Percentiles rank a stretch among this genome's conserved stretches.
phyloP scores from a whole-genome alignment of 2,797 vertebrate species.

The Cossypha caffra region DNA sequence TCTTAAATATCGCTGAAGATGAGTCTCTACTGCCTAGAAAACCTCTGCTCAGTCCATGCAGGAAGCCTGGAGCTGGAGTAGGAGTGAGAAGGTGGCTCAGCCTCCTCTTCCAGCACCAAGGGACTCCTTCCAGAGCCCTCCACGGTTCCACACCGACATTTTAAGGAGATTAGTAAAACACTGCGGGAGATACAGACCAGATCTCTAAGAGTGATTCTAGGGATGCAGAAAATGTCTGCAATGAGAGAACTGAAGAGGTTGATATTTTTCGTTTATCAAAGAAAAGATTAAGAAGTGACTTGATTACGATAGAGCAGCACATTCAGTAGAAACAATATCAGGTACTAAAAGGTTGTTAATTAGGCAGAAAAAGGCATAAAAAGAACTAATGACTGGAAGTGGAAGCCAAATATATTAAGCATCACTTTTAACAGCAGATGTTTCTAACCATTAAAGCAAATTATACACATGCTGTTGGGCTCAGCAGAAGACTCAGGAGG shows the following conservation, averaged over 20 bases:
- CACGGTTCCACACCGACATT: neutral
- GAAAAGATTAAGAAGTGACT: slow-evolving; percentile 66
- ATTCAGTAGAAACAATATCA: slow-evolving; percentile 63
- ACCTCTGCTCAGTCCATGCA: fast-evolving
- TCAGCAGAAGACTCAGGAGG: slow-evolving; percentile 29
- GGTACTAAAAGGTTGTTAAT: slow-evolving; percentile 69
- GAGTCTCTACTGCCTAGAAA: neutral
- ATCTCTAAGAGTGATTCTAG: neutral
- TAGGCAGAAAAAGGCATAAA: slow-evolving; percentile 63
- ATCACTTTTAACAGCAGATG: slow-evolving; percentile 70
- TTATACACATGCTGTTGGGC: slow-evolving; percentile 42
- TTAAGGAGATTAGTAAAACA: slow-evolving; percentile 27
- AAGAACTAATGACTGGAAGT: slow-evolving; percentile 64
- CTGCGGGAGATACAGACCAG: neutral
- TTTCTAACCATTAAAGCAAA: slow-evolving; percentile 60
- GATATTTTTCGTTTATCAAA: slow-evolving; percentile 60
- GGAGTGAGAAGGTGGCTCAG: neutral
- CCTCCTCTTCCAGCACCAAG: neutral
- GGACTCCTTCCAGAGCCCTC: slow-evolving; percentile 5
- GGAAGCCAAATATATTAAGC: slow-evolving; percentile 66
- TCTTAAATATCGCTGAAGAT: fast-evolving
- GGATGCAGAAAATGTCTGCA: slow-evolving; percentile 46
- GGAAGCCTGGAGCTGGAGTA: neutral
- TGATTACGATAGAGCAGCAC: slow-evolving; percentile 52
- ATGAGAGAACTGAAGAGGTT: slow-evolving; percentile 31